A percentile compares a stretch with the other conserved stretches of the same genome.
These are phyloP conservation scores for Xerus inauris DNA, from an alignment of 2,113 vertebrate genomes.

Conservation along the genomic window DNA sequence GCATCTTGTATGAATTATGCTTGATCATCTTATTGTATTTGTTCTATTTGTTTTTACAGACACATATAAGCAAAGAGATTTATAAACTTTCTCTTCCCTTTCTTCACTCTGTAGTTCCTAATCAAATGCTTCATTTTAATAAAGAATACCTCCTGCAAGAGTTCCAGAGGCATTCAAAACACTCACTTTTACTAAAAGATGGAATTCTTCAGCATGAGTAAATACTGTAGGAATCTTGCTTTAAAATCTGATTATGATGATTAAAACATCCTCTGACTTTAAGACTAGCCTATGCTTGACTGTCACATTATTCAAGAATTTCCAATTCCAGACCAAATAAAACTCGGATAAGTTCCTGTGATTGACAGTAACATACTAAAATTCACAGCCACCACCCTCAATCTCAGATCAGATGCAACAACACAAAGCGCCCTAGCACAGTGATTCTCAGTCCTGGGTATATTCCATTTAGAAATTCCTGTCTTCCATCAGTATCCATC, in stretches of 20 bases:
- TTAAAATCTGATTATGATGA: slow-evolving; percentile 53
- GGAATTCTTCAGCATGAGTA: background rate
- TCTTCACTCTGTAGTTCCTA: background rate
- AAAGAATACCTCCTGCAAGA: background rate
- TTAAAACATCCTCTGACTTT: slow-evolving; percentile 28
- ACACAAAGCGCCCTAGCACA: slow-evolving; percentile 4
- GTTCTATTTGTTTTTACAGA: slow-evolving; percentile 55
- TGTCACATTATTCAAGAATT: slow-evolving; percentile 53
- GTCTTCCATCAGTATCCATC: background rate
- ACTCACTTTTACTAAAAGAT: slow-evolving; percentile 19
- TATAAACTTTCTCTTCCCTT: background rate
- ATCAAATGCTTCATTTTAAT: background rate
- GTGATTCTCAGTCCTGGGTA: slow-evolving; percentile 57
- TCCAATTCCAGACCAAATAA: slow-evolving; percentile 68
- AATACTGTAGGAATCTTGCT: background rate
- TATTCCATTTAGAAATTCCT: slow-evolving; percentile 49
- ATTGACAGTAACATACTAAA: slow-evolving; percentile 75
- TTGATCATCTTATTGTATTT: background rate
- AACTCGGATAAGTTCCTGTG: slow-evolving; percentile 64
- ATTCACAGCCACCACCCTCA: slow-evolving; percentile 57
- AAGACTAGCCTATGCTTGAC: slow-evolving; percentile 25
- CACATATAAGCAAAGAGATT: slow-evolving; percentile 21
- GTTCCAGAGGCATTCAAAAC: background rate
- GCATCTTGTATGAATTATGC: slow-evolving; percentile 52
- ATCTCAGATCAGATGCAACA: slow-evolving; percentile 64